Evolutionary conservation across 2,113 vertebrate species (phyloP), one percentile per base, ranked within the genome.

Genomic region (Centropus bengalensis): DNA sequence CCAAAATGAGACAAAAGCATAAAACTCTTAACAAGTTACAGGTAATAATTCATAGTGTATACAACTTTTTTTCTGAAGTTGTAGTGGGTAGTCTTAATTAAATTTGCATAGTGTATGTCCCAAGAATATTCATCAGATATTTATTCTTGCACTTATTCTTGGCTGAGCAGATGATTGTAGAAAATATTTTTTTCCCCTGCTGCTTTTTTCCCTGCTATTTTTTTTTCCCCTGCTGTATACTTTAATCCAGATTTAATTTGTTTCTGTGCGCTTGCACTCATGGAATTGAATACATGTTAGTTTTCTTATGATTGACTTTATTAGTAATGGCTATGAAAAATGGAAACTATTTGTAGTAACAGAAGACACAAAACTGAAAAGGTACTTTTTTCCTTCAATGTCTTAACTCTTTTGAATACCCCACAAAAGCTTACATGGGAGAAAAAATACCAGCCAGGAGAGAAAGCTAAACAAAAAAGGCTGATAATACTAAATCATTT

Each of bases 171-270:
- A 12, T 58, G 22, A 28, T 20, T 49, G 8, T 66, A 60, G 16
- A 58, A 87, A 67, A 38, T 85, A 42, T 58, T 77, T 88, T 70
- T 86, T 83, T 45, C 19, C 30, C 45, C 45, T 88, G 32, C 32
- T 77, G 1, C n/a, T n/a, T n/a, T n/a, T n/a, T n/a, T n/a, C n/a
- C n/a, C n/a, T n/a, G n/a, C n/a, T n/a, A n/a, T n/a, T n/a, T 58
- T 77, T 88, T 70, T 86, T 83, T 45, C 19, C 30, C 45, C 45
- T 88, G 32, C 32, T 77, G 1, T 86, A 32, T 82, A 12, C 58
- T 92, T 94, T 84, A 66, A 87, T 62, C 23, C 79, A 78, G 86
- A 91, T 77, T 33, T 52, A 69, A 44, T 96, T 92, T 79, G 10
- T 86, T 93, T 96, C 70, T 90, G 27, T 55, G 26, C 85, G 38